Evolutionary conservation across 2,888 invertebrate genomes (phyloP).

Genomic region (Tricholauxania praeusta): DNA sequence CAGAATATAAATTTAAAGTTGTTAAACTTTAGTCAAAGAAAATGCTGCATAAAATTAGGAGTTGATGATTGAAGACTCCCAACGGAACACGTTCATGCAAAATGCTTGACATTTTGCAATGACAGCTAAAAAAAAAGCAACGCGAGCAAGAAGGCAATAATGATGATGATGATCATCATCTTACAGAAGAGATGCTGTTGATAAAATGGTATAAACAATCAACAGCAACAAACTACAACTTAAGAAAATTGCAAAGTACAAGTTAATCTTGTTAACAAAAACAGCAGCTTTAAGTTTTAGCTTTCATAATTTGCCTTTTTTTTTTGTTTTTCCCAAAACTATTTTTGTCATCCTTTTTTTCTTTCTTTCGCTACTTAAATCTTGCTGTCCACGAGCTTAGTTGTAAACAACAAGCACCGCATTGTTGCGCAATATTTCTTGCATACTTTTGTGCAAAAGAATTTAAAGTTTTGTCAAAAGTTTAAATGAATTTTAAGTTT

Average conservation of each 20-base stretch:
- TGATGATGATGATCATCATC: too few relatives aligned
- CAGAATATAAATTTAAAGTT: slow-evolving; percentile 16
- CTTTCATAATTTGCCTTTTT: not conserved
- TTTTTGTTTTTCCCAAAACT: not conserved
- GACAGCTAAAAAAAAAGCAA: not conserved
- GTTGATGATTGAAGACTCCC: slow-evolving; percentile 48
- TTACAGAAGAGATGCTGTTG: too few relatives aligned
- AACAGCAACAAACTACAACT: not conserved
- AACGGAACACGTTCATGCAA: slow-evolving; percentile 35
- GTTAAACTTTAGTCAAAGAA: slow-evolving; percentile 9
- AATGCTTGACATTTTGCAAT: slow-evolving; percentile 18
- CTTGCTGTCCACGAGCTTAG: too few relatives aligned
- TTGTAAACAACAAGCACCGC: too few relatives aligned
- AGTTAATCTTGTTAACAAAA: slow-evolving; percentile 34
- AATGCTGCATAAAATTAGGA: slow-evolving; percentile 19
- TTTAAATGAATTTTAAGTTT: too few relatives aligned
- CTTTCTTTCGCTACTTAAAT: too few relatives aligned
- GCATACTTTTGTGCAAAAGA: too few relatives aligned
- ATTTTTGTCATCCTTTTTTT: too few relatives aligned
- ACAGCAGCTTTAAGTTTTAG: not conserved
- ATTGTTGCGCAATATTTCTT: too few relatives aligned
- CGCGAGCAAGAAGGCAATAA: too few relatives aligned
- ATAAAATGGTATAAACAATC: too few relatives aligned
- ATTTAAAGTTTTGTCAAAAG: too few relatives aligned
- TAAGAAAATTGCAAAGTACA: not conserved